Evolutionary conservation across 2,797 vertebrate genomes (phyloP).

Genomic region (Darevskia mixta): DNA sequence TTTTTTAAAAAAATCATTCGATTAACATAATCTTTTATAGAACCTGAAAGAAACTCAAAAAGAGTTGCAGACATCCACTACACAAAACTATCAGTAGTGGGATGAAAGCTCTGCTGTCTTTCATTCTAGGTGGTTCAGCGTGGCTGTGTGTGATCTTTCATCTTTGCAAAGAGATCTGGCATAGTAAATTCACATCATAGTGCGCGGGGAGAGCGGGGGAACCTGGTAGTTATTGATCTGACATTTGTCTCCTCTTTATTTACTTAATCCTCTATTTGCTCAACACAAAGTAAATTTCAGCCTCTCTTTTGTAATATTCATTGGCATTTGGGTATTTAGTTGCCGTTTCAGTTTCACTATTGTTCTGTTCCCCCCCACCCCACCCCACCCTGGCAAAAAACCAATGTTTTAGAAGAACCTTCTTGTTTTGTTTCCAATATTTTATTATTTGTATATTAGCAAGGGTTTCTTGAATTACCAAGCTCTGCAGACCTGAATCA

Average conservation of each 20-base stretch:
- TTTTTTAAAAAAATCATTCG: background rate
- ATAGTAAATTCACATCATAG: conserved; percentile 35
- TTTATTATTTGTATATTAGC: conserved; percentile 69
- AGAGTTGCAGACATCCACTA: background rate
- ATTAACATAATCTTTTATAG: conserved; percentile 25
- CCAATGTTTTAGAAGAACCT: conserved; percentile 70
- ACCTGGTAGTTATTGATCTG: conserved; percentile 32
- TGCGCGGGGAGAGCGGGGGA: background rate
- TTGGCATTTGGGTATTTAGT: conserved; percentile 45
- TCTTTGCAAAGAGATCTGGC: conserved; percentile 13
- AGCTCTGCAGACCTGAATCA: conserved; percentile 68
- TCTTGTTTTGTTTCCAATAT: conserved; percentile 71
- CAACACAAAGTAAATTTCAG: conserved; percentile 45
- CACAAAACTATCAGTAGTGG: conserved; percentile 10
- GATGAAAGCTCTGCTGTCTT: conserved; percentile 21
- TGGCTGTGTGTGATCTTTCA: conserved; percentile 42
- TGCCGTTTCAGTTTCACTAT: conserved; percentile 42
- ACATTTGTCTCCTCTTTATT: conserved; percentile 43
- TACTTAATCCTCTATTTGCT: conserved; percentile 54
- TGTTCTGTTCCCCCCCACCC: conserved; percentile 53
- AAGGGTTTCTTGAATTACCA: conserved; percentile 76
- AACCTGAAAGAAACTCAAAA: conserved; percentile 28
- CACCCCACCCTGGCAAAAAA: too few relatives aligned
- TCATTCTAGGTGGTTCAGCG: conserved; percentile 14
- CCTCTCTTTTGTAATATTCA: conserved; percentile 21